These are phyloP conservation scores for Felis catus DNA, from an alignment of 2,113 vertebrate species.

Conservation along the genomic window F.catus_Fca126_mat1.0 CM031415.1:77090501-77091000, in stretches of 20 bases:
- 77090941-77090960: neutral
- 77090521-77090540: neutral
- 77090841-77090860: slow-evolving; percentile 10
- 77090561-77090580: neutral
- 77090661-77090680: neutral
- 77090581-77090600: neutral
- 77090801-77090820: neutral
- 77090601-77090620: neutral
- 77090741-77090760: neutral
- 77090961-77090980: neutral
- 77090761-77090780: neutral
- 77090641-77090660: neutral
- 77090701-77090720: neutral
- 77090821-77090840: slow-evolving; percentile 44
- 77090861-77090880: slow-evolving; percentile 24
- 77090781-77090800: slow-evolving; percentile 7
- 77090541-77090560: neutral
- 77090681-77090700: neutral
- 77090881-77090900: slow-evolving; percentile 38
- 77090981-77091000: neutral
- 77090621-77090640: neutral
- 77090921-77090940: slow-evolving; percentile 15
- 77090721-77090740: neutral
- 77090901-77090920: slow-evolving; percentile 7
- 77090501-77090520: slow-evolving; percentile 31